Base-by-base conservation (phyloP, 1,140 invertebrate species). In the Ceratitis capitata region DNA sequence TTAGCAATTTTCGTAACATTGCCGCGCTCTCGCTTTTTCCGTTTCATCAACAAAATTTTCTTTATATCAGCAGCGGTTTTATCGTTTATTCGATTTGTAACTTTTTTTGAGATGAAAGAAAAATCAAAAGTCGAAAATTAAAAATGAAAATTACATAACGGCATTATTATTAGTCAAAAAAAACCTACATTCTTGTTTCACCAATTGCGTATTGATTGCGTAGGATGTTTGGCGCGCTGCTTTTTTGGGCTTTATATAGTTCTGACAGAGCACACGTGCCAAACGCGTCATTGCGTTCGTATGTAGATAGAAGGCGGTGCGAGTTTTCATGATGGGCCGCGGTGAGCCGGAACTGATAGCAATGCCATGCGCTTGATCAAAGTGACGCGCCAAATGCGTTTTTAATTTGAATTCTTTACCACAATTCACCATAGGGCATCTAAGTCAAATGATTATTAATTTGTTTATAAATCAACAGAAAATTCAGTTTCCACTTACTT, bases 351-450 rank as follows among this genome's bases (percentile, higher is more conserved):
- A 93, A 69, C 94, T 93, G 88, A 94, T 94, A 89, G 94, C 93
- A 86, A 93, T 93, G 3, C 97, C 97, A 93, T 99, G 98, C 49
- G 96, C 96, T 87, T 96, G 97, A 14, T 97, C 97, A 92, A 98
- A 96, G 93, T 99, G 98, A 86, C 98, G 94, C 84, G 96, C 97
- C 86, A 99, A 93, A 92, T 98, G 97, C 53, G 97, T 95, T 92
- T 98, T 98, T 86, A 98, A 92, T 92, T 98, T 98, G 92, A 98
- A 98, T 92, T 98, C 97, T 95, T 98, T 98, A 23, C 96, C 96
- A 92, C 98, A 98, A 86, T 96, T 96, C 85, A 95, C 94, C 88
- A 98, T 96, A 87, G 95, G 97, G 93, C 98, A 98, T 88, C 97
- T 95, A 92, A 56, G n/a, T n/a, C n/a, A n/a, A n/a, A n/a, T n/a